Conservation (phyloP, 2,113 vertebrate genomes). For the Azemiops feae region DNA sequence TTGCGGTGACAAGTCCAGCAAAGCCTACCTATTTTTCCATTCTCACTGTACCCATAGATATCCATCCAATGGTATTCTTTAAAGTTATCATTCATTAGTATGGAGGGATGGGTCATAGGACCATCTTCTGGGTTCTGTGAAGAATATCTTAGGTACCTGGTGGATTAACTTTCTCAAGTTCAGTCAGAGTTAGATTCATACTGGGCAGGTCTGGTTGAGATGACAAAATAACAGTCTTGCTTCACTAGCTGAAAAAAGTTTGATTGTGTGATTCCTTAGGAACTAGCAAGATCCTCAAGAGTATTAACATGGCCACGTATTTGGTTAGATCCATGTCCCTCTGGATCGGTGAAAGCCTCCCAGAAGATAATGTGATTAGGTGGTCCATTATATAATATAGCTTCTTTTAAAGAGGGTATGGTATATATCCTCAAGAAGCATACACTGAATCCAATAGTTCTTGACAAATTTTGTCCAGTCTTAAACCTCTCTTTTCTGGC, state of each 20-base stretch:
- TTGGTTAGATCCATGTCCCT: neutral
- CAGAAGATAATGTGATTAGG: neutral
- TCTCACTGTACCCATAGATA: neutral
- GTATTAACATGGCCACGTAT: neutral
- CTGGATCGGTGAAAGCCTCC: neutral
- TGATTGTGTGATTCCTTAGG: neutral
- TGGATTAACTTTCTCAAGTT: neutral
- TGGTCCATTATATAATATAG: neutral
- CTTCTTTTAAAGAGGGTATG: neutral
- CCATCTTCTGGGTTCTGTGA: neutral
- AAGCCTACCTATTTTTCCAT: neutral
- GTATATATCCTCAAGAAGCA: neutral
- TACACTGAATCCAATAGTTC: neutral
- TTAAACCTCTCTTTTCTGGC: neutral
- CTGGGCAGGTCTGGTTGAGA: neutral
- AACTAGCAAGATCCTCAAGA: neutral
- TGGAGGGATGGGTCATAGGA: neutral
- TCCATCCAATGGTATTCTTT: neutral
- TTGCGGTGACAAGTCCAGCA: neutral
- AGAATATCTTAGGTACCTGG: neutral
- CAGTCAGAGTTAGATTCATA: neutral
- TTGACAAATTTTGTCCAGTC: neutral
- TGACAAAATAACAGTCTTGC: neutral
- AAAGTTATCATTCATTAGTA: neutral
- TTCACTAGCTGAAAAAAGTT: neutral